A percentile compares a stretch with the other conserved stretches of the same genome.
Evolutionary conservation across 2,797 vertebrate genomes (phyloP).

Genomic region (Geotria australis): DNA sequence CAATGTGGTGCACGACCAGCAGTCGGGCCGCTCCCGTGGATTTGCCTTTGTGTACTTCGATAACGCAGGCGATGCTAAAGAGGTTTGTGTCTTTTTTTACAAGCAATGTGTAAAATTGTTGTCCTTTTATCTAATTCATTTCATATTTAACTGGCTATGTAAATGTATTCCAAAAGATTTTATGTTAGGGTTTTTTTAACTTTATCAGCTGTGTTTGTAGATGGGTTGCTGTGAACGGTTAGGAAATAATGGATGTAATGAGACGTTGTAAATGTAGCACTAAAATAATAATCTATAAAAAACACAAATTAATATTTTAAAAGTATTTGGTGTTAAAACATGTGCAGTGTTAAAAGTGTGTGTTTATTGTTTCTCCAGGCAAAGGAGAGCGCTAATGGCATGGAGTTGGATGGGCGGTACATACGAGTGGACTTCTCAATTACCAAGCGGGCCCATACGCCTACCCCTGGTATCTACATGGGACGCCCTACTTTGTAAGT

Average conservation of each 20-base stretch:
- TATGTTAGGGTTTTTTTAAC: not conserved
- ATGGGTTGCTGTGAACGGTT: not conserved
- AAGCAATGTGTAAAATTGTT: not conserved
- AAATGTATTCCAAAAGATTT: no score
- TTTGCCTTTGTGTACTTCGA: conserved; percentile 91
- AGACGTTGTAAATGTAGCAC: no score
- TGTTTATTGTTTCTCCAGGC: conserved; percentile 15
- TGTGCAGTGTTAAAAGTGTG: no score
- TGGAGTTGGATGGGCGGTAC: conserved; percentile 76
- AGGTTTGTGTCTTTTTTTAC: conserved; percentile 15
- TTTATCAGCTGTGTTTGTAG: not conserved
- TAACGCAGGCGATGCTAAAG: conserved; percentile 51
- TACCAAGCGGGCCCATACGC: conserved; percentile 72
- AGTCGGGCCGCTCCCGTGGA: conserved; percentile 66
- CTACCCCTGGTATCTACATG: conserved; percentile 91
- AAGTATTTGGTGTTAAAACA: no score
- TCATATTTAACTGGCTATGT: no score
- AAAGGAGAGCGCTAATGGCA: conserved; percentile 77
- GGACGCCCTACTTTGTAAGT: conserved; percentile 82
- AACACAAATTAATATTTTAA: no score
- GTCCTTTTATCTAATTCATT: no score
- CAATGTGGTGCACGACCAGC: conserved; percentile 70
- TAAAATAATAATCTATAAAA: no score
- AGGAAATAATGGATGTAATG: no score
- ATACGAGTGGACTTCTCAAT: conserved; percentile 87